Percentiles rank a stretch among this genome's conserved stretches.
Evolutionary conservation across 2,888 invertebrate genomes (phyloP).

Genomic region (Bombyx huttoni): DNA sequence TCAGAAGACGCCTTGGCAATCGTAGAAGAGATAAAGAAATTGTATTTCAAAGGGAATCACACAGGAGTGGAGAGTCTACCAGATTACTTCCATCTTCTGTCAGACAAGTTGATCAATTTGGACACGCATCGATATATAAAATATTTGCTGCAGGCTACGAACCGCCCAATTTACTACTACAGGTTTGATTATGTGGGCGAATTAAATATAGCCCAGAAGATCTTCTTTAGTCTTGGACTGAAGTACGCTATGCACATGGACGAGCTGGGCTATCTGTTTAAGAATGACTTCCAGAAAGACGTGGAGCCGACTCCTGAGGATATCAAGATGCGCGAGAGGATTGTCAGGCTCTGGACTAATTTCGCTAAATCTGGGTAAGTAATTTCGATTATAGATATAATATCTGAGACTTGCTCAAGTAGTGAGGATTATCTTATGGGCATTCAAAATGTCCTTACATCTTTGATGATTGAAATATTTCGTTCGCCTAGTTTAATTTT

Average conservation of each 20-base stretch:
- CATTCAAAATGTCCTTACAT: too few species aligned
- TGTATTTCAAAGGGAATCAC: constrained; percentile 41
- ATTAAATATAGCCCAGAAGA: constrained; percentile 31
- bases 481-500: too few species aligned
- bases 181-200: constrained; percentile 56
- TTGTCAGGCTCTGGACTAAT: constrained; percentile 59
- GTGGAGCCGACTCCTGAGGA: constrained; percentile 42
- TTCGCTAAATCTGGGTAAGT: constrained; percentile 63
- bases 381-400: neutral
- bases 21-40: constrained; percentile 30
- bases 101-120: constrained; percentile 38
- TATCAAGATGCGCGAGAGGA: constrained; percentile 48
- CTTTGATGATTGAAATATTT: too few species aligned
- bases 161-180: constrained; percentile 49
- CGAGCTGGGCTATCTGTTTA: constrained; percentile 54
- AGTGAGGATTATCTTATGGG: too few species aligned
- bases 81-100: constrained; percentile 39
- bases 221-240: constrained; percentile 19
- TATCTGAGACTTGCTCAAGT: too few species aligned
- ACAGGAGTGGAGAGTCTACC: constrained; percentile 29
- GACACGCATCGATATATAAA: constrained; percentile 46
- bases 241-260: constrained; percentile 44
- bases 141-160: constrained; percentile 39
- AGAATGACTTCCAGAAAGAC: constrained; percentile 34
- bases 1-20: constrained; percentile 35